Base-by-base conservation (phyloP, 2,113 vertebrate genomes). In the Phocoena sinus region DNA sequence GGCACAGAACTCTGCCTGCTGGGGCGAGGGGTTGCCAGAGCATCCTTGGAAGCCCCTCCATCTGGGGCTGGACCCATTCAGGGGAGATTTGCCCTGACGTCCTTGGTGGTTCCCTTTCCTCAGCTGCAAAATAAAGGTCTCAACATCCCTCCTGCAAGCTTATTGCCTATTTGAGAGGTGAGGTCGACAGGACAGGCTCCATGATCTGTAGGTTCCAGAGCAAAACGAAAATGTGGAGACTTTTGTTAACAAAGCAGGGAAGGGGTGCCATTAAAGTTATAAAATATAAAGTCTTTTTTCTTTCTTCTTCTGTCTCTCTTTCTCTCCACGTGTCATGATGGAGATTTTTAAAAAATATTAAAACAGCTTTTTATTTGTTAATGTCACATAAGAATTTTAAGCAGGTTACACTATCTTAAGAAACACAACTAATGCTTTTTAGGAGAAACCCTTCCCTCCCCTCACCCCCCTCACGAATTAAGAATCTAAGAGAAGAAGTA, bases 371-470 rank as follows among this genome's bases (percentile, higher is more conserved):
- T 97, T 98, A 98, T 97, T 98, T 96, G 93, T 98, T 98, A 98
- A 95, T 98, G 98, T 92, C 41, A 98, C 21, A 25, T 96, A 97
- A 88, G 92, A 98, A 98, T 97, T 97, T 96, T 97, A 98, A 98
- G 96, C 96, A 97, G 96, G 95, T 98, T 98, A 98, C 73, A 96
- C 96, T 98, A 98, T 60, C 94, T 98, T 98, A 96, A 98, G 98
- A 98, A 98, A 88, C 96, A 98, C 91, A 97, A 38, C 92, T 98
- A 98, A 94, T 21, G 60, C 13, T 0, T 97, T 96, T 92, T 96
- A 98, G 90, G 83, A 94, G 93, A 97, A 94, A 50, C 89, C 50
- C 86, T 23, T 6, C 79, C 91, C 76, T 70, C 74, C 25, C 12
- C 17, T 41, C 0, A 2, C 0, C 18, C 53, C 47, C 89, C 31